Evolutionary conservation across 2,888 invertebrate genomes (phyloP), one percentile per base, ranked within the genome.

Genomic region (Protodeltote pygarga): DNA sequence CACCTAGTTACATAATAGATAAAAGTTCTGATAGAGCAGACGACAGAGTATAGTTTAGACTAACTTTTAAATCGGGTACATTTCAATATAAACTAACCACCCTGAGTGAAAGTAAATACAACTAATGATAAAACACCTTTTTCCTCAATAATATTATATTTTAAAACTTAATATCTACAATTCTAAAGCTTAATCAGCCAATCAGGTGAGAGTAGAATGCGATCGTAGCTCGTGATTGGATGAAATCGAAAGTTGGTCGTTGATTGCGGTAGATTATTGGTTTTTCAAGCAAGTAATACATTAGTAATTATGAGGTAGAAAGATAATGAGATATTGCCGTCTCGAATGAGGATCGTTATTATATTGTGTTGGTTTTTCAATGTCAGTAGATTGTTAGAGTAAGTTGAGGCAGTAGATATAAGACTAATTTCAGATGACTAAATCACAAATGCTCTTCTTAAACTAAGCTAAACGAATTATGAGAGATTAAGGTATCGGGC

Each of bases 171-270:
- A 41, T 27, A 39, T 44, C 40, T 47, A 40, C 37, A 55, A 51
- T 15, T 46, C 29, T 29, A 15, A 37, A 28, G 45, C 33, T 52
- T 57, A 51, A 57, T 63, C 37, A 50, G 13, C 55, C 52, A 65
- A 62, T 53, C 52, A 50, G 52, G 65, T 60, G 44, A 63, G 63
- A 66, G 60, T 63, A 41, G 27, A 60, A 72, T 57, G 69, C 70
- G 65, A 73, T 74, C 66, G 58, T 50, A 45, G 46, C 69, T 66
- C 67, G 65, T 62, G 73, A 79, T 76, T 73, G 72, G 75, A 66
- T 71, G 72, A 77, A 81, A 83, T 73, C 73, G 84, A 83, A 85
- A 84, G 84, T 75, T 67, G 65, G 50, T 65, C 48, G 61, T 51
- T 62, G 67, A 64, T 70, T 57, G 52, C 29, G 41, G 55, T 28